Conservation (phyloP, 2,113 vertebrate species). For the Mormoops blainvillei region DNA sequence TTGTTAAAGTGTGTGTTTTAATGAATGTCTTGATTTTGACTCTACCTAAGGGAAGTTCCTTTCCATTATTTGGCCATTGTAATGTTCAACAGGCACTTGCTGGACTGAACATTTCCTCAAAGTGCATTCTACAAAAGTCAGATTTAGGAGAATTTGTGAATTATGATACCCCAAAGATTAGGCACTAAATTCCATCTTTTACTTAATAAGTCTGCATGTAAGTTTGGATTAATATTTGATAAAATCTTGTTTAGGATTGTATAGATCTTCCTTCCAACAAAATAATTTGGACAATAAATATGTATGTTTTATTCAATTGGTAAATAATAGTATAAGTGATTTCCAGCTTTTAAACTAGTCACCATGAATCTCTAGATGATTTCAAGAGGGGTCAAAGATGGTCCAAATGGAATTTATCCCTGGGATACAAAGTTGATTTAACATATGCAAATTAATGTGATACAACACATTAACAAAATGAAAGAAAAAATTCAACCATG, state of each 20-base stretch:
- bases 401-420: background rate
- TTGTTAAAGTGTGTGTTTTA: background rate
- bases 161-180: background rate
- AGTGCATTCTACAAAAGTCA: background rate
- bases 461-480: background rate
- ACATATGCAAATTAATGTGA: background rate
- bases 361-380: background rate
- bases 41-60: background rate
- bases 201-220: background rate
- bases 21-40: background rate
- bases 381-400: background rate
- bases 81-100: background rate
- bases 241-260: background rate
- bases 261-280: background rate
- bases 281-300: background rate
- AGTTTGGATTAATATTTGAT: background rate
- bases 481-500: background rate
- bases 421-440: background rate
- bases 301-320: background rate
- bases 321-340: background rate
- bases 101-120: background rate
- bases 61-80: background rate
- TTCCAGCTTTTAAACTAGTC: slow-evolving; percentile 6
- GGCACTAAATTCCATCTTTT: background rate
- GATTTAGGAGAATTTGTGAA: background rate